Base-by-base conservation (phyloP, 1,140 invertebrate genomes). In the Halictus rubicundus region DNA sequence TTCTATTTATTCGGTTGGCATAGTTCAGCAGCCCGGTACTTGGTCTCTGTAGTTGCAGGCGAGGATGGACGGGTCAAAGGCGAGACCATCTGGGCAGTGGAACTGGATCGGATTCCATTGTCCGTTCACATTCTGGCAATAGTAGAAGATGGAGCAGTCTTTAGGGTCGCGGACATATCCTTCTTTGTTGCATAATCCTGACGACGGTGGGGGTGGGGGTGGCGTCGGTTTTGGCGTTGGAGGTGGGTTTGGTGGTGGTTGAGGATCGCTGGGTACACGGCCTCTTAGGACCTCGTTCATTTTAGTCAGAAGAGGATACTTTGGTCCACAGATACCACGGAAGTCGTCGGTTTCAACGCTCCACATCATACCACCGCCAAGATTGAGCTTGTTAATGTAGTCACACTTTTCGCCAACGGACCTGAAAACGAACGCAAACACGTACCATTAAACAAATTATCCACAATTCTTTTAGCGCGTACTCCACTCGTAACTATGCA, bases 321-420 rank as follows among this genome's bases (percentile, higher is more conserved):
- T 91, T 7, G 93, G 94, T n/a, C 94, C 93, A 82, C 95, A 96
- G 0, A 89, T 78, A 1, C 95, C 95, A 12, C 80, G 90, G 84
- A 96, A 96, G 87, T 97, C 96, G 85, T 97, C 96, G 64, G 95
- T 95, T 80, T 97, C 96, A 10, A 97, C 93, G 81, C 95, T 95
- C 96, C 96, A 97, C 0, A 96, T 79, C 95, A 96, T 96, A 7
- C 93, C 93, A 32, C 96, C 96, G 65, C 93, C 95, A 2, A 97
- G 90, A 63, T 92, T 93, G 6, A 91, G 84, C 0, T 87, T 74
- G 49, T 94, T 91, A 2, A 94, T 94, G 76, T 94, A 96, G 42
- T 95, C 78, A 0, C 89, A 90, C 91, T 96, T 96, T 6, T 92
- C 82, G 0, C 70, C 85, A 10, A 95, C 82, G 9, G 95, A 95